These are phyloP conservation scores for Onchidella celtica DNA, from an alignment of 2,888 invertebrate species.

Conservation along the genomic window DNA sequence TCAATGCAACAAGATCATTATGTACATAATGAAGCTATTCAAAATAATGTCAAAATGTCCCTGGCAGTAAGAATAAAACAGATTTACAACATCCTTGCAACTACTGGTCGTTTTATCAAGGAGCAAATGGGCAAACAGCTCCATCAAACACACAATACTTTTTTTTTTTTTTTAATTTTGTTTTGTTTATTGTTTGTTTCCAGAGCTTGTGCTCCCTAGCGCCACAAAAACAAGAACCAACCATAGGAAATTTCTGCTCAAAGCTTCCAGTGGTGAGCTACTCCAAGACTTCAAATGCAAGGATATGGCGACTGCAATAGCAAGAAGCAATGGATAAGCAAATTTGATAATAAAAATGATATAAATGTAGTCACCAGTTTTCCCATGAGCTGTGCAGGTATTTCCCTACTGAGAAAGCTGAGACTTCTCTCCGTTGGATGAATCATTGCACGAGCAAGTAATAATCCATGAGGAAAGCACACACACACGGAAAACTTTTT, in stretches of 20 bases:
- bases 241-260: conserved; percentile 23
- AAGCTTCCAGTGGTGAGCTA: neutral
- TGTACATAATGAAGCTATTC: conserved; percentile 13
- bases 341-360: no score
- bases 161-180: neutral
- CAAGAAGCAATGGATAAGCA: no score
- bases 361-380: no score
- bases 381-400: no score
- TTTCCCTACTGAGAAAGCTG: no score
- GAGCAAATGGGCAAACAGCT: neutral
- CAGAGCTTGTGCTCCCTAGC: neutral
- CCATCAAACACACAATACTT: neutral
- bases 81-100: conserved; percentile 5
- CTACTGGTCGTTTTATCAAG: neutral
- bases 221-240: conserved; percentile 16
- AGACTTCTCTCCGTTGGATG: no score
- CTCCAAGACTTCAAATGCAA: no score
- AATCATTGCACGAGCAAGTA: no score
- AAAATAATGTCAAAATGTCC: neutral
- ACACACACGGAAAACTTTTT: no score
- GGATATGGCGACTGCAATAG: no score
- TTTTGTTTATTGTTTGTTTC: no score
- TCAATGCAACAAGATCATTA: conserved; percentile 7
- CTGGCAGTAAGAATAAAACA: conserved; percentile 1
- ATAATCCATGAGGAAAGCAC: no score